Conservation (phyloP, 1,140 invertebrate genomes). For the Pararge aegeria region DNA sequence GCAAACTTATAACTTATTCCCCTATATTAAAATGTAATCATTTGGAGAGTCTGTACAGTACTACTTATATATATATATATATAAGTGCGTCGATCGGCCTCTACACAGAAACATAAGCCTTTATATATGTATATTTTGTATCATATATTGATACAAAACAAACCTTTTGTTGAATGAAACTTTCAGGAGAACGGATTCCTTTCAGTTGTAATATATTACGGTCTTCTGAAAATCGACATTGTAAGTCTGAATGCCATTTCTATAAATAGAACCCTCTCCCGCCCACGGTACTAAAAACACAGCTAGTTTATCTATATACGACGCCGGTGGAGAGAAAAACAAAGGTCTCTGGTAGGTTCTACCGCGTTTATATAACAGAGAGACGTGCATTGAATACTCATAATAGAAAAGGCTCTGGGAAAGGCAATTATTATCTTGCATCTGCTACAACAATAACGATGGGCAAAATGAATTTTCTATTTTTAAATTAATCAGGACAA, state of each 20-base stretch:
- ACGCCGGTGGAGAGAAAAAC: conserved; percentile 6
- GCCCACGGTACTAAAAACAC: conserved; percentile 9
- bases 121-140: background rate
- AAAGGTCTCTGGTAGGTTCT: conserved; percentile 4
- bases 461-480: background rate
- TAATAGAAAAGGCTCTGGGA: conserved; percentile 4
- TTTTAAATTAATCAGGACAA: background rate
- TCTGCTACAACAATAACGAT: conserved; percentile 1
- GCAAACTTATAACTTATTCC: no score
- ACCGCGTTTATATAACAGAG: conserved; percentile 9
- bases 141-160: background rate
- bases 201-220: conserved; percentile 8
- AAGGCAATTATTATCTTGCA: conserved; percentile 11
- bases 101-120: no score
- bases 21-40: no score
- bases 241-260: conserved; percentile 10
- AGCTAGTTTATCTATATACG: background rate
- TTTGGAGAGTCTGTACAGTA: no score
- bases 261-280: conserved; percentile 23
- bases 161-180: conserved; percentile 3
- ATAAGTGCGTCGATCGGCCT: no score
- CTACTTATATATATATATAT: no score
- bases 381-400: conserved; percentile 7
- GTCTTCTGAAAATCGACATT: conserved; percentile 12
- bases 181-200: background rate